A percentile compares a stretch with the other conserved stretches of the same genome.
Conservation (phyloP, 2,797 vertebrate genomes). For the Limnodromus scolopaceus region DNA sequence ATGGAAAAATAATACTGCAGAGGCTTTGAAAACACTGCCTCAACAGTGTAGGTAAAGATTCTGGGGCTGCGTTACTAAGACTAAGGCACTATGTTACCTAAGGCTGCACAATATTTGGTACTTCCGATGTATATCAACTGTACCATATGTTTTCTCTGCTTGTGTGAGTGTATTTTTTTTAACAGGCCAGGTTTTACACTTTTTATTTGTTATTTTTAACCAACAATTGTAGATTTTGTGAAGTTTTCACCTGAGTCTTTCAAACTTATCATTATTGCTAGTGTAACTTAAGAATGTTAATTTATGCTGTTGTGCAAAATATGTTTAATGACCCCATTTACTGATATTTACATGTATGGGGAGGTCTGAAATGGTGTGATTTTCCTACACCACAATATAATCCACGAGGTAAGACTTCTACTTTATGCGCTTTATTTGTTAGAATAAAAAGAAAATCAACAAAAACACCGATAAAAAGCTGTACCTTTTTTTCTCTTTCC, state of each 20-base stretch:
- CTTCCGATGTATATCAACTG: background rate
- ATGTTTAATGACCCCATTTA: background rate
- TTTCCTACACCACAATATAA: background rate
- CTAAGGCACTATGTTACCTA: background rate
- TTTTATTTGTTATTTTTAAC: background rate
- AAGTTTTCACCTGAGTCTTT: background rate
- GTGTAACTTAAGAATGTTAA: background rate
- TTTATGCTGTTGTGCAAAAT: background rate
- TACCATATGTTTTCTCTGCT: background rate
- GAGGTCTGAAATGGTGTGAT: background rate
- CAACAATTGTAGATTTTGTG: background rate
- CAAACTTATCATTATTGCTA: background rate
- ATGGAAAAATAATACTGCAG: background rate
- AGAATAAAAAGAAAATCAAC: background rate
- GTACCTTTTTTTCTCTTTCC: background rate
- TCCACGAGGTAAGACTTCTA: background rate
- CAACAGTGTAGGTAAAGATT: background rate
- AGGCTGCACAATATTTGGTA: background rate
- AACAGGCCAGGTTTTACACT: background rate
- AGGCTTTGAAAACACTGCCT: background rate
- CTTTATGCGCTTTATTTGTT: background rate
- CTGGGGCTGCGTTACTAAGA: background rate
- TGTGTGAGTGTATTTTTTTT: background rate
- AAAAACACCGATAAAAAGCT: background rate
- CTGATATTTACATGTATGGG: background rate